Percentiles rank a stretch among this genome's conserved stretches.
These are phyloP conservation scores for Tetrao urogallus DNA, from an alignment of 2,113 vertebrate genomes.

Conservation along the genomic window DNA sequence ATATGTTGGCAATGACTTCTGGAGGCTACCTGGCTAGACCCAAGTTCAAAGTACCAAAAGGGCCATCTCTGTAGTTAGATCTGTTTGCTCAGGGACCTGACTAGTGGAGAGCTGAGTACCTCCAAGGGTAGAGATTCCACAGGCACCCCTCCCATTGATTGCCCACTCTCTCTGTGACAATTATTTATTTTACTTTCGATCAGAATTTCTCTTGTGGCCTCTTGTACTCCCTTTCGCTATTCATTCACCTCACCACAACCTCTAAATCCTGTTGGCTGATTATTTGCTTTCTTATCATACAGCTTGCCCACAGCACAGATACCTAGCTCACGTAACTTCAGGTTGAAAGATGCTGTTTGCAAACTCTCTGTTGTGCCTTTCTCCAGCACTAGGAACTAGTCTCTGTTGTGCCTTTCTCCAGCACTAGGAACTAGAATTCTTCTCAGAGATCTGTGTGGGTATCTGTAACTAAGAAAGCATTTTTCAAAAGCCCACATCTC, in stretches of 20 bases:
- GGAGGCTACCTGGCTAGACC: background rate
- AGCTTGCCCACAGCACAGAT: background rate
- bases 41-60: background rate
- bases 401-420: background rate
- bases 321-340: background rate
- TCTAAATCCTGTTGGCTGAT: background rate
- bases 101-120: background rate
- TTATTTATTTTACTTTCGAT: background rate
- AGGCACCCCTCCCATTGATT: background rate
- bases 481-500: background rate
- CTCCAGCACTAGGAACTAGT: background rate
- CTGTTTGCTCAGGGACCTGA: background rate
- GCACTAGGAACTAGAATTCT: background rate
- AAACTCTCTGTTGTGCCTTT: background rate
- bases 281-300: background rate
- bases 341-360: background rate
- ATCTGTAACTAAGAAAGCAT: background rate
- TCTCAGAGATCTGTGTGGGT: background rate
- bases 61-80: background rate
- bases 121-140: background rate
- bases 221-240: background rate
- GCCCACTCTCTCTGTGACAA: background rate
- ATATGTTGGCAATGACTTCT: background rate
- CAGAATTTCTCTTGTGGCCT: background rate
- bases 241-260: background rate